Evolutionary conservation across 2,113 vertebrate species (phyloP).

Genomic region (Megaleporinus macrocephalus): DNA sequence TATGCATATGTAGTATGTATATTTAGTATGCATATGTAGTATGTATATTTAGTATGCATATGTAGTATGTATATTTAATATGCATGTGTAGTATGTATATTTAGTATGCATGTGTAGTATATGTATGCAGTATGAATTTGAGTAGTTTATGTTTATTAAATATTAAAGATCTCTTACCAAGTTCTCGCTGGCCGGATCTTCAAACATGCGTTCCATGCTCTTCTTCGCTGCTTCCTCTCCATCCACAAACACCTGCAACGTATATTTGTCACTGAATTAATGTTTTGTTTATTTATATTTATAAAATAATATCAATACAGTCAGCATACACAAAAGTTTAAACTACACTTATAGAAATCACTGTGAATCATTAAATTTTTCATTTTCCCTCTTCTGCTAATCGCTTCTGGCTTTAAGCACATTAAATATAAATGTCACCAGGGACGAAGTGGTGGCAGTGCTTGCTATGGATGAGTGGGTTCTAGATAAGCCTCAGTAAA

Average conservation of each 20-base stretch:
- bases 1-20: too few species aligned
- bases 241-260: conserved; percentile 89
- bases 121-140: too few species aligned
- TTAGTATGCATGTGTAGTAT: too few species aligned
- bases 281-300: background rate
- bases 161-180: conserved; percentile 81
- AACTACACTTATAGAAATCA: background rate
- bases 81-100: too few species aligned
- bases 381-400: background rate
- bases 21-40: too few species aligned
- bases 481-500: background rate
- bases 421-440: background rate
- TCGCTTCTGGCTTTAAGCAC: background rate
- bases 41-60: too few species aligned
- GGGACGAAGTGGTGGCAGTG: background rate
- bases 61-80: too few species aligned
- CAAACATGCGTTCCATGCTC: conserved; percentile 86
- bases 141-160: too few species aligned
- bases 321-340: background rate
- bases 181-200: conserved; percentile 85
- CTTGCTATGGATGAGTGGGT: background rate
- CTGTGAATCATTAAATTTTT: too few species aligned
- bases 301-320: background rate
- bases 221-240: conserved; percentile 85
- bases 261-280: background rate